phyloP scores from a whole-genome alignment of 2,113 vertebrate genomes.

The Rhea pennata region DNA sequence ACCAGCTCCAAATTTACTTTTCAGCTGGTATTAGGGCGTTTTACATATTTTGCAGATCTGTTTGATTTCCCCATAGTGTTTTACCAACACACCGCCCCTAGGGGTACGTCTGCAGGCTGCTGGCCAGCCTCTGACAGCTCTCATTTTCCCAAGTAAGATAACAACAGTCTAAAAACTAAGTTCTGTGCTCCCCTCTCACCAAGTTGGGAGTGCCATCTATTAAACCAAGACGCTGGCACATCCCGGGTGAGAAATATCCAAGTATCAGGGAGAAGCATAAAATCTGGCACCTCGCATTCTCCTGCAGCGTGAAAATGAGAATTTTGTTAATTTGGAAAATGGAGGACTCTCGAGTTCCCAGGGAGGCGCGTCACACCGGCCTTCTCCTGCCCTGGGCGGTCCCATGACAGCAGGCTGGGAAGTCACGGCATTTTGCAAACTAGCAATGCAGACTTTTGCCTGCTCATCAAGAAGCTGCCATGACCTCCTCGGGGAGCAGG shows the following conservation, averaged over 20 bases:
- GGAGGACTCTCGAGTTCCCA: not conserved
- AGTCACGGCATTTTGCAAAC: not conserved
- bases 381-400: not conserved
- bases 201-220: not conserved
- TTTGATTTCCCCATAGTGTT: not conserved
- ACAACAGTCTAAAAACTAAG: not conserved
- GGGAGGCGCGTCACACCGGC: not conserved
- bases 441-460: not conserved
- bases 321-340: not conserved
- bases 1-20: not conserved
- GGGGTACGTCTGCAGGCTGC: not conserved
- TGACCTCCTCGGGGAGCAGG: not conserved
- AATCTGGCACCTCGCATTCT: not conserved
- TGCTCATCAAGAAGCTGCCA: accelerated
- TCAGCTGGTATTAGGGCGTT: not conserved
- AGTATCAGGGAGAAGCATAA: accelerated
- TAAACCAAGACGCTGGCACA: not conserved
- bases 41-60: not conserved
- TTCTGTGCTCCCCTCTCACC: not conserved
- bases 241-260: not conserved
- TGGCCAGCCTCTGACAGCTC: not conserved
- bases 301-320: not conserved
- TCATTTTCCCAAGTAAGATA: not conserved
- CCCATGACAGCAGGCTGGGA: not conserved
- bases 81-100: not conserved